These are phyloP conservation scores for Apocrypta bakeri DNA, from an alignment of 1,140 invertebrate genomes.

Conservation along the genomic window DNA sequence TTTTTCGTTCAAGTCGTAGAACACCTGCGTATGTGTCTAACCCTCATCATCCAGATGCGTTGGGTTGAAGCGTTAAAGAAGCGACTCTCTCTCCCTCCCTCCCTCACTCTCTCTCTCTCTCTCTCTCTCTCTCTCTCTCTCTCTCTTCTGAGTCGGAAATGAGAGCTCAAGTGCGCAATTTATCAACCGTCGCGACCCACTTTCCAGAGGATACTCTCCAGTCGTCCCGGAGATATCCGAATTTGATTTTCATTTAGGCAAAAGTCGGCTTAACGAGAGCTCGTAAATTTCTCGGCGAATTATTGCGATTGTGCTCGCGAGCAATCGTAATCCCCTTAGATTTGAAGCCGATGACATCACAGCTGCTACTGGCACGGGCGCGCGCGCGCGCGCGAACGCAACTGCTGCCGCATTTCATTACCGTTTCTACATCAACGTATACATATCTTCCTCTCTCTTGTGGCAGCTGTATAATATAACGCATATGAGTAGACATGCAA, in stretches of 20 bases:
- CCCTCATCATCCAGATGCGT: not conserved
- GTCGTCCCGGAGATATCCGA: conserved; percentile 31
- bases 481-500: no score
- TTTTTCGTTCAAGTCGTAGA: no score
- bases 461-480: no score
- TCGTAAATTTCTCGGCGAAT: conserved; percentile 35
- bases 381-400: no score
- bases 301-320: not conserved
- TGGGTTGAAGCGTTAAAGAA: not conserved
- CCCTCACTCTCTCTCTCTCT: no score
- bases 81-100: no score
- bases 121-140: no score
- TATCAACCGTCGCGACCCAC: conserved; percentile 38
- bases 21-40: not conserved
- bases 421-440: no score
- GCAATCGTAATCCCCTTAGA: conserved; percentile 26
- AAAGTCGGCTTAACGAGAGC: conserved; percentile 21
- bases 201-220: conserved; percentile 5
- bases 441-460: no score
- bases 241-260: conserved; percentile 44
- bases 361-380: no score
- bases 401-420: conserved; percentile 17
- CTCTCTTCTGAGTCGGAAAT: conserved; percentile 7
- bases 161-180: conserved; percentile 37
- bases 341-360: conserved; percentile 16